phyloP scores from a whole-genome alignment of 2,797 vertebrate species.

The Sus cebifrons region DNA sequence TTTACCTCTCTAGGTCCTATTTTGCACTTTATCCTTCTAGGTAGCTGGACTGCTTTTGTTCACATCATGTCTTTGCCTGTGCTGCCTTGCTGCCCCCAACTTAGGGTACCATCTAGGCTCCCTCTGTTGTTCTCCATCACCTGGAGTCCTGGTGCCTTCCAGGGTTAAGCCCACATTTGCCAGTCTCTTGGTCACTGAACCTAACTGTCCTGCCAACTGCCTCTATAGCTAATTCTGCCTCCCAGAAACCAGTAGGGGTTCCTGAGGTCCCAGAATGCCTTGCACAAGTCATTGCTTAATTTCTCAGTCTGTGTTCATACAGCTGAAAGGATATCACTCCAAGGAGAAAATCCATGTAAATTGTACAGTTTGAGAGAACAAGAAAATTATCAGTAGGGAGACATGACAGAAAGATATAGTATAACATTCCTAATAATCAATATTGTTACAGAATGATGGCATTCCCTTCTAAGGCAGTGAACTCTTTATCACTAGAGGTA shows the following conservation, averaged over 20 bases:
- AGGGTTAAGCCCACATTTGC: neutral
- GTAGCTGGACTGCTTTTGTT: constrained; percentile 4
- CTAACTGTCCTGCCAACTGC: neutral
- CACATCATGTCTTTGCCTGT: neutral
- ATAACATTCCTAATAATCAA: constrained; percentile 43
- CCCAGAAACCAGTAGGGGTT: neutral
- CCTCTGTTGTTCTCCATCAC: neutral
- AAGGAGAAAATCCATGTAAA: constrained; percentile 27
- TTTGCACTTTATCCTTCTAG: constrained; percentile 2
- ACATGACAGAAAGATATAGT: constrained; percentile 45
- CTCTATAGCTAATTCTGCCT: constrained; percentile 17
- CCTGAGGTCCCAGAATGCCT: constrained; percentile 55
- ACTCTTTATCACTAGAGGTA: constrained; percentile 3
- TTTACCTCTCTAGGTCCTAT: neutral
- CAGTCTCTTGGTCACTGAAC: neutral
- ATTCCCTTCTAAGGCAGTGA: neutral
- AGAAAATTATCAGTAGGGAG: neutral
- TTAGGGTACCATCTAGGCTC: neutral
- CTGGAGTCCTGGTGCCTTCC: constrained; percentile 9
- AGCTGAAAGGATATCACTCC: neutral
- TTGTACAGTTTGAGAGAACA: neutral
- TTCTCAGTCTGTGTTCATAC: neutral
- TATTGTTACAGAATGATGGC: constrained; percentile 35
- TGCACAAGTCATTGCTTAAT: neutral
- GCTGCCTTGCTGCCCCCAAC: neutral